Base-by-base conservation (phyloP, 2,888 invertebrate genomes). In the Tetheella fluctuosa region DNA sequence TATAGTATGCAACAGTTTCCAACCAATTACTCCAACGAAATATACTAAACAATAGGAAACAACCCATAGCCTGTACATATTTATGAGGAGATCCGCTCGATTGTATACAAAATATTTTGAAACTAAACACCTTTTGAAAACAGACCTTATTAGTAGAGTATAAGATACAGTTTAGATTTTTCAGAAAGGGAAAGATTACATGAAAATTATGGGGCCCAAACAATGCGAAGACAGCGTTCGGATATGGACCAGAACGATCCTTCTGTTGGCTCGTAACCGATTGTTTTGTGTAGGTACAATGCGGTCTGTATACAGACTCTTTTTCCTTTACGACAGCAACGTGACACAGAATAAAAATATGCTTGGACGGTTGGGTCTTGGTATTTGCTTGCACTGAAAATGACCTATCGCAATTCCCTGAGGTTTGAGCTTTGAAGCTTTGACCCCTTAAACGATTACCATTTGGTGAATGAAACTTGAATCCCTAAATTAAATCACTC, bases 1-100 rank as follows among this genome's bases (percentile, higher is more conserved):
- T 68, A 68, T 69, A 69, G 69, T 70, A 72, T 71, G 69, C 72
- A 71, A 60, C 63, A 64, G 59, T 80, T 80, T 77, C 78, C 74
- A 67, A 66, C 61, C 78, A 79, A 83, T 85, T 84, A 80, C 80
- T 69, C 71, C 67, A 74, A 76, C 77, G 83, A 79, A 81, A 84
- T 82, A 81, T 76, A 74, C 77, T 78, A 79, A 82, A 82, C 79
- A 79, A 76, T 80, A 78, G 75, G 76, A 39, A 39, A 39, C 70
- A 65, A 75, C 74, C 65, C 69, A 64, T 59, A 59, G 61, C 58
- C 64, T 66, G 64, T 84, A 80, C 83, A 84, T 85, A 83, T 83
- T 83, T 83, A 83, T 84, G 80, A 83, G 72, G 67, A 67, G 68
- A 58, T 34, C 55, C 58, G 53, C 12, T 37, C 17, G 17, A 42